Percentiles rank a stretch among this genome's conserved stretches.
Evolutionary conservation across 2,888 invertebrate species (phyloP).

Genomic region (Xylota sylvarum): DNA sequence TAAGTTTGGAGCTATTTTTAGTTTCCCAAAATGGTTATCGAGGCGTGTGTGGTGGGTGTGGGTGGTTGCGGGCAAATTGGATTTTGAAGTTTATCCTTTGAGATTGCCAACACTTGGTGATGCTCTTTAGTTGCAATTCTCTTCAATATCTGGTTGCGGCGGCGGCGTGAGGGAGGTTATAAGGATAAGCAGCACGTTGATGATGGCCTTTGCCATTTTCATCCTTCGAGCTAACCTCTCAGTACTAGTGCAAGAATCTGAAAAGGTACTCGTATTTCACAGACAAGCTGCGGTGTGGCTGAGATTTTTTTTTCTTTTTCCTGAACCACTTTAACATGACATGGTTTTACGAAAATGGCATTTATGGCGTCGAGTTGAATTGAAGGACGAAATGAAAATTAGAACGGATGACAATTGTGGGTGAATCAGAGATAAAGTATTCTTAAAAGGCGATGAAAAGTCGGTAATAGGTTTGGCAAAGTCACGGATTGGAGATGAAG

Average conservation of each 20-base stretch:
- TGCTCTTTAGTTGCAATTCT: slow-evolving; percentile 39
- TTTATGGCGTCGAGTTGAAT: no score
- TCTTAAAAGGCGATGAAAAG: no score
- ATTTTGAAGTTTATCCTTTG: slow-evolving; percentile 58
- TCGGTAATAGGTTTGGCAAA: no score
- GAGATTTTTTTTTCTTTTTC: no score
- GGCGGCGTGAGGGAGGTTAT: background rate
- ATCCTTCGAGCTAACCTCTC: background rate
- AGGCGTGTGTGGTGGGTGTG: background rate
- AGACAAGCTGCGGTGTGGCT: background rate
- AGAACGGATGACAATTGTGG: no score
- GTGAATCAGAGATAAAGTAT: no score
- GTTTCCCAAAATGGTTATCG: slow-evolving; percentile 9
- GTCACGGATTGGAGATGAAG: no score
- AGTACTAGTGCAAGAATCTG: background rate
- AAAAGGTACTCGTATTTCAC: background rate
- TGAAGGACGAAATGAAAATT: no score
- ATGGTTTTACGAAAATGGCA: no score
- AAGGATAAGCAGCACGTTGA: background rate
- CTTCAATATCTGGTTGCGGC: background rate
- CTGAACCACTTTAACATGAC: background rate
- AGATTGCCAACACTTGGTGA: slow-evolving; percentile 22
- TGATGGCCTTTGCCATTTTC: slow-evolving; percentile 6
- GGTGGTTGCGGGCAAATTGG: slow-evolving; percentile 44
- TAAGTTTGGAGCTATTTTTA: slow-evolving; percentile 59